Percentiles rank a stretch among this genome's conserved stretches.
These are phyloP conservation scores for Ditula angustiorana DNA, from an alignment of 2,888 invertebrate species.

Conservation along the genomic window DNA sequence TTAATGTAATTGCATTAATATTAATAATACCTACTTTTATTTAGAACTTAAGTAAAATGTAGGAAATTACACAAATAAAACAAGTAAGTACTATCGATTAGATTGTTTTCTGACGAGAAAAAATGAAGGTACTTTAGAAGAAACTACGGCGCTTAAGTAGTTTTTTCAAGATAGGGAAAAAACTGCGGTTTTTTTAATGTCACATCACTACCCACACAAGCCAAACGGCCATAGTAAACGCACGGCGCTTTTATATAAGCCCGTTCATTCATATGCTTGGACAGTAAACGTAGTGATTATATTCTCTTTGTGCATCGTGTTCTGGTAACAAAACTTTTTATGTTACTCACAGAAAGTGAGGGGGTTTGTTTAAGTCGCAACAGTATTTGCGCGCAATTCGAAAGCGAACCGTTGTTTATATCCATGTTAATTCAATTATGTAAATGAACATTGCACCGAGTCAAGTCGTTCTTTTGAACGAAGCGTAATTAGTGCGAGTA, in stretches of 20 bases:
- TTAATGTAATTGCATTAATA: too few species aligned
- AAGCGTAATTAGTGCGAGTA: slow-evolving; percentile 39
- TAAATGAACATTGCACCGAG: slow-evolving; percentile 44
- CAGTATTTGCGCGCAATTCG: slow-evolving; percentile 56
- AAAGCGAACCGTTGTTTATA: slow-evolving; percentile 54
- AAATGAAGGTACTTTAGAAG: too few species aligned
- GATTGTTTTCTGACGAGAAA: too few species aligned
- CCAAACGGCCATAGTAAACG: background rate
- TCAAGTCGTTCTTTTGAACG: slow-evolving; percentile 36
- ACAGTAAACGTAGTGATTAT: too few species aligned
- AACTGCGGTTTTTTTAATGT: background rate
- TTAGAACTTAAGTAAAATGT: too few species aligned
- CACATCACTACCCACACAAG: too few species aligned
- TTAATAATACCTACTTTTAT: too few species aligned
- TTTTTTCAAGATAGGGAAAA: too few species aligned
- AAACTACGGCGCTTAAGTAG: too few species aligned
- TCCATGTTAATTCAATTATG: slow-evolving; percentile 49
- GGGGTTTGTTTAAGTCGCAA: slow-evolving; percentile 46
- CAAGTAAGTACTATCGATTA: too few species aligned
- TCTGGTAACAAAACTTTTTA: slow-evolving; percentile 26
- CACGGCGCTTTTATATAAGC: slow-evolving; percentile 18
- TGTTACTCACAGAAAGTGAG: slow-evolving; percentile 51
- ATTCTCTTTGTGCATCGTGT: too few species aligned
- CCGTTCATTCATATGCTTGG: slow-evolving; percentile 19
- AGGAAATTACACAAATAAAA: too few species aligned